Conservation (phyloP, 2,113 vertebrate species). For the Emydocephalus ijimae region DNA sequence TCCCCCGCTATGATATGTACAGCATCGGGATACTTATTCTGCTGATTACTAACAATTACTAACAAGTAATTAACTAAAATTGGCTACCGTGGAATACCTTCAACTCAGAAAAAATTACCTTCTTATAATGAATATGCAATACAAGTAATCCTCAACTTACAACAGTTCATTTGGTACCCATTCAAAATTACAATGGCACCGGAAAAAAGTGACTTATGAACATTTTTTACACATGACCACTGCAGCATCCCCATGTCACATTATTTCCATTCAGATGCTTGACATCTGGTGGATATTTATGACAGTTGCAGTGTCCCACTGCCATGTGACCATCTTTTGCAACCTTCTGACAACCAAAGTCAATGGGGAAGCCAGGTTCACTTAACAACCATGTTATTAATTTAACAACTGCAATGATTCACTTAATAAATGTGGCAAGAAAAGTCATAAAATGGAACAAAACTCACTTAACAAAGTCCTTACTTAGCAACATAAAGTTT, state of each 20-base stretch:
- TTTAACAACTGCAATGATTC: background rate
- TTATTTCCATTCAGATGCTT: too few species aligned
- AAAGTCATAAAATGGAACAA: background rate
- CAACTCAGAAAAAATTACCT: background rate
- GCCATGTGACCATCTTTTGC: background rate
- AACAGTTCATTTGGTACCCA: too few species aligned
- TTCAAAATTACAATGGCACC: background rate
- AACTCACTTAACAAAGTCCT: background rate
- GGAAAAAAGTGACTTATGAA: background rate
- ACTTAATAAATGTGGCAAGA: background rate
- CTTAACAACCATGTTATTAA: background rate
- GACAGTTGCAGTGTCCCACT: background rate
- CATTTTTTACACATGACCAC: background rate
- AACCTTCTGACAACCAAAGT: background rate
- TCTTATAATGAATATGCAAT: background rate
- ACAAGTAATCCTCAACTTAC: background rate
- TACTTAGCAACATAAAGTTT: background rate
- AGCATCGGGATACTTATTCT: too few species aligned
- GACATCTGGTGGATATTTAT: too few species aligned
- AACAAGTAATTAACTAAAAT: background rate
- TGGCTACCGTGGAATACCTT: background rate
- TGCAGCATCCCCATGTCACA: background rate
- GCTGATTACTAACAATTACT: too few species aligned
- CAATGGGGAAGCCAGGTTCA: background rate
- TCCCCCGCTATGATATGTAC: too few species aligned